Evolutionary conservation across 2,888 invertebrate species (phyloP), one percentile per base, ranked within the genome.

Genomic region (Pristionchus fissidentatus): DNA sequence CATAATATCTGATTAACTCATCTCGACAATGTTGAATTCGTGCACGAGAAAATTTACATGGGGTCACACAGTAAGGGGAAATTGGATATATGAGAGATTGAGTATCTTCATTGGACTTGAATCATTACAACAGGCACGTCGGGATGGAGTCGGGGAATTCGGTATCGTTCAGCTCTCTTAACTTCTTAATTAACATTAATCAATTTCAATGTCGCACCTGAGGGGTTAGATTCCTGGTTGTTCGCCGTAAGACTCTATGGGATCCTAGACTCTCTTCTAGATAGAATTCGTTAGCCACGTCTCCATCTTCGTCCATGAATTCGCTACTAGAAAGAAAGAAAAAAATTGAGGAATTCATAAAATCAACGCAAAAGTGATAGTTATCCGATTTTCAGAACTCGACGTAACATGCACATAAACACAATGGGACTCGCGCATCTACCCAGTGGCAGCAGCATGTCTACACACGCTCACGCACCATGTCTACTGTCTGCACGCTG

Each of bases 291-390:
- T 94, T 94, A 5, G 94, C 94, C 38, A 94, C 87, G 88, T 94
- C 94, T 46, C 94, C 94, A 91, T 94, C 94, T 88, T 94, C 94
- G 91, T 94, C 94, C 89, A 94, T 93, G 87, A 92, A 94, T 93
- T 94, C 93, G 2, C 94, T 94, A 60, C 94, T 94, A 89, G 26
- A 92, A 92, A 38, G 82, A 86, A 55, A 15, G 55, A 22, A 55
- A 38, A 38, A 4, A n/a, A 66, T 41, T 4, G 66, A 83, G 38
- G 26, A 22, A 73, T 62, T 4, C 52, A 52, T 52, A 32, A 46
- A 29, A 66, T n/a, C n/a, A n/a, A n/a, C n/a, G n/a, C n/a, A n/a
- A n/a, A n/a, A n/a, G n/a, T n/a, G n/a, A n/a, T n/a, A n/a, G n/a
- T n/a, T n/a, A n/a, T n/a, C n/a, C n/a, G n/a, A n/a, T n/a, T n/a